These are phyloP conservation scores for Empis livida DNA, from an alignment of 2,888 invertebrate genomes.

Conservation along the genomic window DNA sequence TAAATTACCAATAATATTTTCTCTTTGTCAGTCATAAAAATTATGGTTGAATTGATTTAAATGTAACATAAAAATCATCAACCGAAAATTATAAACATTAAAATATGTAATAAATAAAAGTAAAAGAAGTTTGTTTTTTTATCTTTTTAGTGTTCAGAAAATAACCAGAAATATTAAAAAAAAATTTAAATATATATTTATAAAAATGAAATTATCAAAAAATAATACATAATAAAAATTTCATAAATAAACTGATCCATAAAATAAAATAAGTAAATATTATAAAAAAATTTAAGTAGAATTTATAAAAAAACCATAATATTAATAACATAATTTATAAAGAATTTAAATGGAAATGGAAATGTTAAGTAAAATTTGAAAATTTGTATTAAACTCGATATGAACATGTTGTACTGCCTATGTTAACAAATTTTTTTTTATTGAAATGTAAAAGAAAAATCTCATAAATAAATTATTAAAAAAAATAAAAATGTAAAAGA, in stretches of 20 bases:
- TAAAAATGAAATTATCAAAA: too few relatives aligned
- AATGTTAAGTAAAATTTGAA: background rate
- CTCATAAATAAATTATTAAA: background rate
- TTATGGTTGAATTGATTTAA: too few relatives aligned
- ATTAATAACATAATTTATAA: background rate
- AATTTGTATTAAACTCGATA: background rate
- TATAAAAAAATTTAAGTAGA: background rate
- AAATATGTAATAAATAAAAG: too few relatives aligned
- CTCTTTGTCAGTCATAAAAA: too few relatives aligned
- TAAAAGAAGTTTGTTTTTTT: too few relatives aligned
- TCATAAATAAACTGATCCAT: too few relatives aligned
- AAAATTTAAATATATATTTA: too few relatives aligned
- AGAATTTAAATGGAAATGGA: background rate
- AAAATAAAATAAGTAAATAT: background rate
- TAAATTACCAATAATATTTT: too few relatives aligned
- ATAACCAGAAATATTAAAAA: background rate
- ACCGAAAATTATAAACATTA: too few relatives aligned
- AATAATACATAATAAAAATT: too few relatives aligned
- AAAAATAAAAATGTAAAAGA: background rate
- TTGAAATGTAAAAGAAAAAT: too few relatives aligned
- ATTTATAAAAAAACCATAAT: background rate
- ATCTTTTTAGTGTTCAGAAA: background rate
- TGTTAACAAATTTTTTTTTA: constrained; percentile 6
- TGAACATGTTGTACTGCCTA: constrained; percentile 8
- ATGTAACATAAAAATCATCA: too few relatives aligned